phyloP scores from a whole-genome alignment of 2,113 vertebrate species.

The Pimephales promelas region DNA sequence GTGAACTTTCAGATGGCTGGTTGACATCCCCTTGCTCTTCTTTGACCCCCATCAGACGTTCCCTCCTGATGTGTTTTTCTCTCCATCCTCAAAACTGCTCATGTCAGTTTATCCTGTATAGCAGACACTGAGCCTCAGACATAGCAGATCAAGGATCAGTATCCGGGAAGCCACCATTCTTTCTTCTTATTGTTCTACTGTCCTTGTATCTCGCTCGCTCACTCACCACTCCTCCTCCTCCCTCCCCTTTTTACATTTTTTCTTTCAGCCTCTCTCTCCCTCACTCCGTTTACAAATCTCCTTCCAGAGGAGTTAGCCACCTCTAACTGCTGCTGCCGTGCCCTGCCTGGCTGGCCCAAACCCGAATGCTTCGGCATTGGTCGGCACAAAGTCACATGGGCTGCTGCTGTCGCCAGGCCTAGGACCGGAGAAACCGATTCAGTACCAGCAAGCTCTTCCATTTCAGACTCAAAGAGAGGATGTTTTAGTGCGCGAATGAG shows the following conservation, averaged over 20 bases:
- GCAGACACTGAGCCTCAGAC: background rate
- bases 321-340: constrained; percentile 42
- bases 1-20: constrained; percentile 55
- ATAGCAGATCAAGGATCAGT: constrained; percentile 5
- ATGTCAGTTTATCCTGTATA: constrained; percentile 20
- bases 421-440: constrained; percentile 48
- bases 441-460: constrained; percentile 36
- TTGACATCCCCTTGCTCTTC: constrained; percentile 46
- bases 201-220: constrained; percentile 39
- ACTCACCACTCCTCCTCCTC: constrained; percentile 2
- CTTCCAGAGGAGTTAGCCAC: constrained; percentile 51
- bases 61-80: constrained; percentile 38
- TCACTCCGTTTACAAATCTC: constrained; percentile 12
- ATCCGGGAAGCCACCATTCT: constrained; percentile 35
- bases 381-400: constrained; percentile 53
- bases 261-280: constrained; percentile 21
- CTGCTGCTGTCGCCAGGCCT: constrained; percentile 58
- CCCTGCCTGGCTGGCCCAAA: constrained; percentile 51
- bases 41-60: constrained; percentile 54
- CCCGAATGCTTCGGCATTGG: constrained; percentile 53
- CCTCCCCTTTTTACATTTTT: constrained; percentile 10
- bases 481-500: constrained; percentile 25
- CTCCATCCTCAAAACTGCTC: constrained; percentile 22
- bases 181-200: constrained; percentile 50
- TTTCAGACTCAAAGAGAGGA: constrained; percentile 1